Evolutionary conservation across 2,888 invertebrate species (phyloP), one percentile per base, ranked within the genome.

Genomic region (Chaetogeoica ovagalla): DNA sequence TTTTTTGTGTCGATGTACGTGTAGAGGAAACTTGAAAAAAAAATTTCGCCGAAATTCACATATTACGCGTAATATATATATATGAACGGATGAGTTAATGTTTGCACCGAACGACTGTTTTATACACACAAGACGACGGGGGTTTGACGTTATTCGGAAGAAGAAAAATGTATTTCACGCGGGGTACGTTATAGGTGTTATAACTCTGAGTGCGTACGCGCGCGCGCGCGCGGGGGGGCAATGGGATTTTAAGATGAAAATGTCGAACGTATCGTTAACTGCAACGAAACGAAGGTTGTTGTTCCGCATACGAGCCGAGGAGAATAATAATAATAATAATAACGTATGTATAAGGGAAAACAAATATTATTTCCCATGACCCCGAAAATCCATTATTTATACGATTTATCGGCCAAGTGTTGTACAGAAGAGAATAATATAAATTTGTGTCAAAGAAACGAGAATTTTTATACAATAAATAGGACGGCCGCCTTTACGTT

Each of bases 381-480:
- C 55, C 39, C 55, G 63, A 74, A 30, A 30, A 74, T 74, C 37
- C 65, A 65, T 74, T 74, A 74, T 65, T 23, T 57, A n/a, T n/a
- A 55, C n/a, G 74, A 74, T 74, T 57, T 74, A 57, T 74, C 65
- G 63, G 55, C 55, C 73, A 23, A n/a, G 17, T 48, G n/a, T 23
- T n/a, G n/a, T n/a, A n/a, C n/a, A 21, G 52, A 30, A 55, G 63
- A 55, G 21, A 55, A 48, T 17, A 63, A 43, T 9, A 43, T 9
- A 43, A n/a, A 43, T 30, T 2, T 4, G 30, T 4, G 30, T 30
- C 43, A 43, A 43, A 43, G 9, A 43, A 43, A 4, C 30, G 30
- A 1, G 4, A 1, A 4, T n/a, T 30, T 2, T 30, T 30, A 30
- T 30, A 30, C 30, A 30, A 30, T 4, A 30, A 30, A 30, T 30